Base-by-base conservation (phyloP, 1,140 invertebrate species). In the Papilio glaucus region DNA sequence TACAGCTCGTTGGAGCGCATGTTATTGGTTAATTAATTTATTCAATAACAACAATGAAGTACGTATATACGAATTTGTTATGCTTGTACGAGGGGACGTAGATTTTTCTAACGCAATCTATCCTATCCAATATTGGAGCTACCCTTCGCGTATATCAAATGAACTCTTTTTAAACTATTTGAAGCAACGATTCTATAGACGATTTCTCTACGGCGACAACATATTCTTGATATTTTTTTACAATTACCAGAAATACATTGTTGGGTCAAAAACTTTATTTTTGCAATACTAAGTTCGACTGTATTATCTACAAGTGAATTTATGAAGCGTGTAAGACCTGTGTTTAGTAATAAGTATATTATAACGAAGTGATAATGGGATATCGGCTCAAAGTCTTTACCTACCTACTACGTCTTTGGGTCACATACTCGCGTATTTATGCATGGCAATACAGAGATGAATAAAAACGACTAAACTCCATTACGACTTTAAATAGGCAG, bases 111-210 rank as follows among this genome's bases (percentile, higher is more conserved):
- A 68, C 37, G 63, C 63, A 68, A 45, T 42, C 9, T 68, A 41
- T 41, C 49, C 21, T 68, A 41, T 41, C 49, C 21, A 57, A 57
- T 61, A 74, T 70, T 71, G 26, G 42, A 69, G 67, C n/a, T 69
- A 69, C 87, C 90, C 87, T 87, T 75, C 69, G 78, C 82, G 83
- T 89, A 90, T 85, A 86, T 88, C 76, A 87, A 88, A 88, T 92
- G 88, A 90, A 91, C 85, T 89, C 86, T 87, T 89, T 89, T 86
- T 86, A 88, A 91, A 91, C 86, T 91, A 91, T 89, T 86, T 83
- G 80, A 79, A 84, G 85, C 77, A 84, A 81, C 81, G 82, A 86
- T 86, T 90, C 87, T 83, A 88, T 90, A 90, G 87, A 86, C 82
- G 82, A 81, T 83, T 77, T 86, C 63, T 82, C 76, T 77, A 86